phyloP scores from a whole-genome alignment of 2,113 vertebrate species.

The Apus apus region DNA sequence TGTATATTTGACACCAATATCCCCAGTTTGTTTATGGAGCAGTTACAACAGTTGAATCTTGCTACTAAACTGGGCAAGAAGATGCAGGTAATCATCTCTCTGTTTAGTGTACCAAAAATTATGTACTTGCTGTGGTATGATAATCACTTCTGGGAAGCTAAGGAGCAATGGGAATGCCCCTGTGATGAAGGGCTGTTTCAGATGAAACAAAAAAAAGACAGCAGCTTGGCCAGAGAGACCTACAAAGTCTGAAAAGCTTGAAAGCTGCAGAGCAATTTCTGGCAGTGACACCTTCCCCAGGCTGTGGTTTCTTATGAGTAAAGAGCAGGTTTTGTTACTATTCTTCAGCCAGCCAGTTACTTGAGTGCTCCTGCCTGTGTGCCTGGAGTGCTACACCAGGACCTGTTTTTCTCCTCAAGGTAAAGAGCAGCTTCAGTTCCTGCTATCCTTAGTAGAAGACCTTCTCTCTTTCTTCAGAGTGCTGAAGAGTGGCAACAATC shows the following conservation, averaged over 20 bases:
- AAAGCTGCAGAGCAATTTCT: background rate
- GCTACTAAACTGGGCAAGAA: background rate
- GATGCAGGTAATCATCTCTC: background rate
- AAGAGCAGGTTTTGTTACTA: background rate
- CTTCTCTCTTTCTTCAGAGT: background rate
- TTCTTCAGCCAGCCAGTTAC: background rate
- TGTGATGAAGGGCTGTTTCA: background rate
- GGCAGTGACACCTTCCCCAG: background rate
- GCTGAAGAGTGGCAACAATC: too few species aligned
- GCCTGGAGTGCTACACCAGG: background rate
- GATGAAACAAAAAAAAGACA: background rate
- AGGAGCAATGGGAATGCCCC: background rate
- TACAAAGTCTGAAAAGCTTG: background rate
- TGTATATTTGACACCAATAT: background rate
- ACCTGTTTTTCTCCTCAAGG: background rate
- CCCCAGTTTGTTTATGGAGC: background rate
- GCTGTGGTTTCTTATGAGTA: background rate
- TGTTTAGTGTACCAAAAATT: rapidly evolving
- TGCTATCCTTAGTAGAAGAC: rapidly evolving
- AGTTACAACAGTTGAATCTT: background rate
- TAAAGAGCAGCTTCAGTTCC: background rate
- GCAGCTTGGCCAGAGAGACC: background rate
- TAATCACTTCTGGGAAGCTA: rapidly evolving
- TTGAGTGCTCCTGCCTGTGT: background rate
- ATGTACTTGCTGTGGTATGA: rapidly evolving